A percentile compares a stretch with the other conserved stretches of the same genome.
Evolutionary conservation across 2,113 vertebrate genomes (phyloP).

Genomic region (Pleuronectes platessa): DNA sequence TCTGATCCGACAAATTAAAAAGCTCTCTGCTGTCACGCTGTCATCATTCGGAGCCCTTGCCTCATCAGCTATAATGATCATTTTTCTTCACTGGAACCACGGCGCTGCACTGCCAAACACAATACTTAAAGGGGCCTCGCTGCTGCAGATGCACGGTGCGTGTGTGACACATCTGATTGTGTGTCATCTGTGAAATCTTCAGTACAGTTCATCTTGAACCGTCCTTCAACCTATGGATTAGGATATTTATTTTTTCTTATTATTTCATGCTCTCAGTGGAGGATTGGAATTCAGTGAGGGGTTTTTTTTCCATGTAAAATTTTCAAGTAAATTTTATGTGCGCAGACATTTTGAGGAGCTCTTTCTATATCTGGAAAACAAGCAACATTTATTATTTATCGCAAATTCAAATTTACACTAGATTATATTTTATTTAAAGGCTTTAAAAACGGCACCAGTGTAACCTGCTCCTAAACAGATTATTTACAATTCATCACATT

Average conservation of each 20-base stretch:
- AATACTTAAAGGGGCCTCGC: constrained; percentile 60
- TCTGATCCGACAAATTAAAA: constrained; percentile 87
- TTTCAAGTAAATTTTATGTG: neutral
- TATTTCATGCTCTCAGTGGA: neutral
- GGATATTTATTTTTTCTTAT: neutral
- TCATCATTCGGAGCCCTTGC: constrained; percentile 70
- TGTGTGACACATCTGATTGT: constrained; percentile 49
- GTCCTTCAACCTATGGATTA: constrained; percentile 11
- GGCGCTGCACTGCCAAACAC: constrained; percentile 68
- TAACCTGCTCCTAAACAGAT: constrained; percentile 19
- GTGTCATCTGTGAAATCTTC: constrained; percentile 44
- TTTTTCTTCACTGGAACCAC: constrained; percentile 68
- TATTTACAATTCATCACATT: constrained; percentile 33
- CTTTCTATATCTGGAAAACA: constrained; percentile 18
- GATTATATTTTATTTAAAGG: constrained; percentile 49
- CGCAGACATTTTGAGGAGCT: neutral
- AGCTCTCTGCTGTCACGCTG: constrained; percentile 84
- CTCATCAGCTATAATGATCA: constrained; percentile 87
- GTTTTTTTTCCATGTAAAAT: constrained; percentile 2
- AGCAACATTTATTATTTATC: constrained; percentile 37
- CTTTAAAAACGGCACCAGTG: constrained; percentile 15
- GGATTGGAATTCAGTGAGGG: neutral
- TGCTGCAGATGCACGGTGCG: constrained; percentile 16
- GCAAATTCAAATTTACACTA: constrained; percentile 27
- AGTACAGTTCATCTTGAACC: constrained; percentile 40